Base-by-base conservation (phyloP, 2,113 vertebrate genomes). In the Myocastor coypus region DNA sequence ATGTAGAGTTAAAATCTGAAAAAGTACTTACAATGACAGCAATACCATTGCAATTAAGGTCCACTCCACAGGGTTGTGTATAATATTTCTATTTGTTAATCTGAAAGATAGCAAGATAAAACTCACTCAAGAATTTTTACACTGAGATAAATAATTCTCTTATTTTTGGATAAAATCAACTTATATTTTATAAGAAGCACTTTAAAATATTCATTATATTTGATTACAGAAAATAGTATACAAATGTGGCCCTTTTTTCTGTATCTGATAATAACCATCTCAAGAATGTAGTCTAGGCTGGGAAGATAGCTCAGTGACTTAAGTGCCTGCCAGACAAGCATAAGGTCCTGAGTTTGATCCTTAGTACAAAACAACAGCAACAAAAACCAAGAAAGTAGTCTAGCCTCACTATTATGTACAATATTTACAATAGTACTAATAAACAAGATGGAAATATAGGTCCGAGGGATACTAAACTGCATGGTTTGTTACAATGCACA, bases 71-170 rank as follows among this genome's bases (percentile, higher is more conserved):
- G 98, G 98, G 94, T 98, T 98, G 97, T 98, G 99, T 94, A 98
- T 98, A 92, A 99, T 99, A 95, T 99, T 99, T 96, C 84, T 98
- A 97, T 98, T 99, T 85, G 99, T 98, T 97, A 99, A 98, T 92
- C 99, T 99, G 97, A 96, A 98, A 98, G 90, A 98, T 0, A 98
- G 87, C 11, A 83, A 85, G 37, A 92, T 75, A 89, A 92, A 91
- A 95, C 92, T 97, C 85, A 95, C 42, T 64, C 55, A 63, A 84
- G 59, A 4, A 87, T 40, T 94, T 9, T 91, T 73, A 91, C 4
- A 91, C 34, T 94, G 90, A 95, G 93, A 75, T 83, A 92, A 52
- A 57, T 34, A 63, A 89, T 84, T 5, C 8, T 85, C 94, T 16
- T 59, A 89, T 83, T 87, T 89, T 30, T 77, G 52, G 50, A 80